These are phyloP conservation scores for Bellardia bayeri DNA, from an alignment of 2,888 invertebrate genomes.

Conservation along the genomic window DNA sequence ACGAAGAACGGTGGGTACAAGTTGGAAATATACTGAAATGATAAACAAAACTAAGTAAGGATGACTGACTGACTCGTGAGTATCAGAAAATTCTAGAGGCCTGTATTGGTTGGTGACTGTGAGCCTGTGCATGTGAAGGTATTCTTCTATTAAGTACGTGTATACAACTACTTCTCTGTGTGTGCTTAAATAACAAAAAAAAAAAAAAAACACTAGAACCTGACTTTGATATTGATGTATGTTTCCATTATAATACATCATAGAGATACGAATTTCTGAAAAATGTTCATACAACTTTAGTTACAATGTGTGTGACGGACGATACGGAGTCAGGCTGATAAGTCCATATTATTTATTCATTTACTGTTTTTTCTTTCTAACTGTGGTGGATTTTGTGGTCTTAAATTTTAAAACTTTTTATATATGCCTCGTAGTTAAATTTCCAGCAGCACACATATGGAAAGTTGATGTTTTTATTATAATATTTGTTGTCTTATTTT, in stretches of 20 bases:
- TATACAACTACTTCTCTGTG: neutral
- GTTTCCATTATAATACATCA: slow-evolving; percentile 48
- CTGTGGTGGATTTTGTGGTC: no score
- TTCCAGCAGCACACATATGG: neutral
- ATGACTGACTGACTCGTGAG: slow-evolving; percentile 10
- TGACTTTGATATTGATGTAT: slow-evolving; percentile 72
- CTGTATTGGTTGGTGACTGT: slow-evolving; percentile 13
- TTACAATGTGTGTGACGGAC: neutral
- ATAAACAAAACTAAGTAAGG: slow-evolving; percentile 41
- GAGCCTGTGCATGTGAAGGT: neutral
- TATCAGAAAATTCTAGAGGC: slow-evolving; percentile 36
- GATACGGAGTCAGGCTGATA: neutral
- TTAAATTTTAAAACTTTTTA: neutral
- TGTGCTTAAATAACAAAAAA: slow-evolving; percentile 1
- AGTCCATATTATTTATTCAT: neutral
- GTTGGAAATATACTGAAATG: slow-evolving; percentile 14
- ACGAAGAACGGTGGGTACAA: slow-evolving; percentile 27
- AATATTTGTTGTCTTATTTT: slow-evolving; percentile 10
- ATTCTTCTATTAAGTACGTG: slow-evolving; percentile 23
- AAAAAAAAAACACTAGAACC: slow-evolving; percentile 57
- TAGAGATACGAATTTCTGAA: neutral
- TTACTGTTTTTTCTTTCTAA: no score
- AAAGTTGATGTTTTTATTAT: slow-evolving; percentile 37
- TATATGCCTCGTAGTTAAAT: neutral
- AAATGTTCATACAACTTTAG: slow-evolving; percentile 7